A percentile compares a stretch with the other conserved stretches of the same genome.
Conservation (phyloP, 2,888 invertebrate genomes). For the Atethmia centrago region DNA sequence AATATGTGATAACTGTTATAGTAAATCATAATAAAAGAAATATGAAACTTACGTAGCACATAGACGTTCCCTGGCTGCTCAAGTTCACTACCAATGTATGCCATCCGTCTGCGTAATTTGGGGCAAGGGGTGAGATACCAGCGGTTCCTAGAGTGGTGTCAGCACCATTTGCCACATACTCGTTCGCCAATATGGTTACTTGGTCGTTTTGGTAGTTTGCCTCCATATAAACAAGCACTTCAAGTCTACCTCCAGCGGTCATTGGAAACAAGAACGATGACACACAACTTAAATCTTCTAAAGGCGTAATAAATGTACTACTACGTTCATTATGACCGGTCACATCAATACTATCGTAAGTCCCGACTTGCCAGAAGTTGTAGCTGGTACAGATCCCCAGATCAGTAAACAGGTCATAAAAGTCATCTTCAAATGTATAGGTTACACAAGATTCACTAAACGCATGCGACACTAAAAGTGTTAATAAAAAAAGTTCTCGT, state of each 20-base stretch:
- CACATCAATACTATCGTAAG: constrained; percentile 64
- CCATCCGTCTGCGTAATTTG: constrained; percentile 39
- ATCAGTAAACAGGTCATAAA: constrained; percentile 67
- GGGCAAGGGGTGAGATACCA: constrained; percentile 22
- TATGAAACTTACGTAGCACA: constrained; percentile 46
- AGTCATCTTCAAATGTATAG: constrained; percentile 74
- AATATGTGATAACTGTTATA: neutral
- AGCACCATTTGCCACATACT: constrained; percentile 45
- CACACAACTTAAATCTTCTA: constrained; percentile 59
- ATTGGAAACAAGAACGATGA: constrained; percentile 70
- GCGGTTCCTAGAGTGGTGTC: constrained; percentile 41
- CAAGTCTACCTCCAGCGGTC: constrained; percentile 69
- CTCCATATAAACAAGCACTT: constrained; percentile 74
- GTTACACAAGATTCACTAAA: constrained; percentile 72
- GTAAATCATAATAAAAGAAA: neutral
- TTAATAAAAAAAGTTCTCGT: constrained; percentile 53
- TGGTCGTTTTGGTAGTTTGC: constrained; percentile 62
- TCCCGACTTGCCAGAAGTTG: constrained; percentile 67
- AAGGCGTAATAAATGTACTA: constrained; percentile 67
- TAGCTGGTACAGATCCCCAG: constrained; percentile 59
- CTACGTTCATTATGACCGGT: constrained; percentile 66
- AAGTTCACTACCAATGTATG: constrained; percentile 30
- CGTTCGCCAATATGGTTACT: constrained; percentile 71
- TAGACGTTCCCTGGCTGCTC: constrained; percentile 39
- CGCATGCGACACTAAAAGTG: constrained; percentile 61